Evolutionary conservation across 2,113 vertebrate species (phyloP), one percentile per base, ranked within the genome.

Genomic region (Austrofundulus limnaeus): DNA sequence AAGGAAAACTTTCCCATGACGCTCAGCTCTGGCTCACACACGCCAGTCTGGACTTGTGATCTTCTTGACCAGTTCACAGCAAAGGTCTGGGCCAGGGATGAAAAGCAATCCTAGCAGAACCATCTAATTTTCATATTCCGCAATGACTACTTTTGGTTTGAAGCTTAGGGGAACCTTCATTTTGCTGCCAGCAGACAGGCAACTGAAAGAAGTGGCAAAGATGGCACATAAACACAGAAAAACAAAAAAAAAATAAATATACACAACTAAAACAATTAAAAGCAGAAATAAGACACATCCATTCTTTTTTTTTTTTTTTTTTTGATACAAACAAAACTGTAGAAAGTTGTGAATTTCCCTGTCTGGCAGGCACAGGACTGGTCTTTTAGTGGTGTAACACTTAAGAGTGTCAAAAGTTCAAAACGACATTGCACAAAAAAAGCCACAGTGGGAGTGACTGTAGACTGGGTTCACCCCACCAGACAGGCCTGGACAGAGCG

Each of bases 121-220:
- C 74, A 16, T 91, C 78, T 90, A 89, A 91, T 91, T 90, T 88
- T 62, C 49, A 28, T 77, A 84, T 83, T 87, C 85, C 75, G 38
- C 73, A 77, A 72, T 60, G 81, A 75, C 78, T 74, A 64, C 47
- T 52, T 66, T 78, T 81, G 43, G 43, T n/a, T 24, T 77, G 52
- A 57, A 65, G 53, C 79, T 48, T n/a, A 61, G 57, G 58, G 65
- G 60, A 45, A 71, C 42, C 43, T 46, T 46, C 43, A 46, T 46
- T 46, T 46, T n/a, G 19, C 43, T 46, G 43, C 43, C n/a, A 20
- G 70, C 7, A 14, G 52, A 50, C 2, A 31, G 50, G 17, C 55
- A 47, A 74, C 9, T 48, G 57, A 46, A n/a, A 39, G 13, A 61
- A 71, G 56, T 14, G 12, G 20, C n/a, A 28, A 24, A 14, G 53